These are phyloP conservation scores for Erpetoichthys calabaricus DNA, from an alignment of 2,797 vertebrate genomes.

Conservation along the genomic window DNA sequence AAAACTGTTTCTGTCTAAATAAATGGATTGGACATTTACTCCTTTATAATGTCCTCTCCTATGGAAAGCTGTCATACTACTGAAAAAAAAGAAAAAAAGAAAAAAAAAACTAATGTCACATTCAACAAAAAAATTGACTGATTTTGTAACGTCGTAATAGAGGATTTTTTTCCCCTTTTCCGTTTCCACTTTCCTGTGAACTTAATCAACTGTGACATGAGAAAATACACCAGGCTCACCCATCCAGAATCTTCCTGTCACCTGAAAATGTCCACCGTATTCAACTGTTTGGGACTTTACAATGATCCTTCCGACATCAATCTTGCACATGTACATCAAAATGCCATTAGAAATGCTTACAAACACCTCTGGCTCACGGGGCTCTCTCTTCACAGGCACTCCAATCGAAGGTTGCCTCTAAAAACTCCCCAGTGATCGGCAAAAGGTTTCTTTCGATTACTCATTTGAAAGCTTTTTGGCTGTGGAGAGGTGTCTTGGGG, in stretches of 20 bases:
- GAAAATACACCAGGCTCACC: slow-evolving; percentile 84
- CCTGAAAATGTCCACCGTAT: slow-evolving; percentile 64
- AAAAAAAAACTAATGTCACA: slow-evolving; percentile 55
- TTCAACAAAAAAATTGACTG: slow-evolving; percentile 67
- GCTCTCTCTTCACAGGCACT: slow-evolving; percentile 31
- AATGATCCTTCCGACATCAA: slow-evolving; percentile 67
- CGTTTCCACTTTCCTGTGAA: slow-evolving; percentile 74
- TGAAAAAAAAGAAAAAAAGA: slow-evolving; percentile 41
- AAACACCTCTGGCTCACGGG: slow-evolving; percentile 60
- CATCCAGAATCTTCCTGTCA: slow-evolving; percentile 76
- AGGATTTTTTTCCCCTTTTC: slow-evolving; percentile 38
- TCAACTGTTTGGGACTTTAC: slow-evolving; percentile 54
- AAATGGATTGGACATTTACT: slow-evolving; percentile 17
- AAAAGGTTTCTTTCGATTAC: slow-evolving; percentile 42
- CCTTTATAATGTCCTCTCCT: slow-evolving; percentile 68
- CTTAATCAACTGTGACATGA: slow-evolving; percentile 98
- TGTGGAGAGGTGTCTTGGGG: slow-evolving; percentile 34
- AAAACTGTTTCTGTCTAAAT: no score
- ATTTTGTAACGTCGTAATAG: slow-evolving; percentile 62
- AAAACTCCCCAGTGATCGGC: slow-evolving; percentile 37
- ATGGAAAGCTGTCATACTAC: slow-evolving; percentile 65
- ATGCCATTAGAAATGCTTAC: slow-evolving; percentile 89
- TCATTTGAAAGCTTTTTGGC: slow-evolving; percentile 43
- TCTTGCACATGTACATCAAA: slow-evolving; percentile 92
- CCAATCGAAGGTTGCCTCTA: slow-evolving; percentile 28